Percentiles rank a stretch among this genome's conserved stretches.
Conservation (phyloP, 2,888 invertebrate species). For the Parnassius smintheus region DNA sequence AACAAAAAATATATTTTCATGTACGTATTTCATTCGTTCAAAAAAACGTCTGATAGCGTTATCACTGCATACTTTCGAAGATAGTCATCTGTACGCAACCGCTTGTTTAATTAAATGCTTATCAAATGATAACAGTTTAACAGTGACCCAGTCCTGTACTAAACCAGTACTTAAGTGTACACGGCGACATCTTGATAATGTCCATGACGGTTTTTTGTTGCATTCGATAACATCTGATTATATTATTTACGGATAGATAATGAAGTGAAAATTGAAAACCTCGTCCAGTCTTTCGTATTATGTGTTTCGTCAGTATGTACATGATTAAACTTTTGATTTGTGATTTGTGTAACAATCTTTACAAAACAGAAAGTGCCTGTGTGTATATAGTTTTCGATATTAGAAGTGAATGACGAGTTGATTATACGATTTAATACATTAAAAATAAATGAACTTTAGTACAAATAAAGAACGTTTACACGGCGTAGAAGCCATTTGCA, state of each 20-base stretch:
- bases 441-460: not conserved
- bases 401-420: slow-evolving; percentile 4
- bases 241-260: not conserved
- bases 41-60: slow-evolving; percentile 20
- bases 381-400: slow-evolving; percentile 1
- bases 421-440: not conserved
- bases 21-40: not conserved
- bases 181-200: slow-evolving; percentile 28
- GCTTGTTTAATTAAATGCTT: slow-evolving; percentile 35
- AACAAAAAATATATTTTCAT: too few species aligned
- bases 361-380: not conserved
- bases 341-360: not conserved
- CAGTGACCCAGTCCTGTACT: slow-evolving; percentile 35
- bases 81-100: slow-evolving; percentile 26
- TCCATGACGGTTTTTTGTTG: slow-evolving; percentile 3
- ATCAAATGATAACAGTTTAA: slow-evolving; percentile 35
- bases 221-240: slow-evolving; percentile 1
- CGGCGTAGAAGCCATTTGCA: slow-evolving; percentile 1
- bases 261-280: not conserved
- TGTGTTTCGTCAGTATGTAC: not conserved
- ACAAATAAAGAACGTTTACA: slow-evolving; percentile 9
- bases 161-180: slow-evolving; percentile 27
- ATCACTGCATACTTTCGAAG: slow-evolving; percentile 29
- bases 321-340: too few species aligned
- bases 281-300: not conserved